Conservation (phyloP, 1,140 invertebrate species). For the Trigoniulus corallinus region DNA sequence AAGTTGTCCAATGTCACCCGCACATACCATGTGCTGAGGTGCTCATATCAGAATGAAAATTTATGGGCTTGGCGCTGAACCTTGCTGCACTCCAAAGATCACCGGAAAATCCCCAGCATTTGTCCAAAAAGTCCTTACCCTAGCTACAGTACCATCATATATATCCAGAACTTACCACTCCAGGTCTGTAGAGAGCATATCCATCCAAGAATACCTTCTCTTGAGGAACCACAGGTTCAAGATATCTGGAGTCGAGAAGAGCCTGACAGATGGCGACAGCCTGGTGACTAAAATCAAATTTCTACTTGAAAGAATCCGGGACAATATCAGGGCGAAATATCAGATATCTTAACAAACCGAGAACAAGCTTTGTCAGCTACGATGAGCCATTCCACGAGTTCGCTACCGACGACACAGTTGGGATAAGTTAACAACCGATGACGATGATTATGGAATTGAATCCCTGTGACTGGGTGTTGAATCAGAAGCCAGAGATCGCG, state of each 20-base stretch:
- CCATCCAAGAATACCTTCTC: slow-evolving; percentile 37
- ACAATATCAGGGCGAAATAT: slow-evolving; percentile 2
- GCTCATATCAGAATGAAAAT: background rate
- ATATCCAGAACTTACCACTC: slow-evolving; percentile 11
- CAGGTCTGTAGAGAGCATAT: slow-evolving; percentile 37
- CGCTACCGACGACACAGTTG: slow-evolving; percentile 48
- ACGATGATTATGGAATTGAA: slow-evolving; percentile 43
- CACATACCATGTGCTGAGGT: background rate
- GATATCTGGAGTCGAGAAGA: slow-evolving; percentile 53
- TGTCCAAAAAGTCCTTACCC: too few relatives aligned
- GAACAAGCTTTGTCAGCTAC: too few relatives aligned
- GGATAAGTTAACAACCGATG: slow-evolving; percentile 45
- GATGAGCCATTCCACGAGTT: slow-evolving; percentile 60
- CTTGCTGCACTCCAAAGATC: too few relatives aligned
- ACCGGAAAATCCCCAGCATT: too few relatives aligned
- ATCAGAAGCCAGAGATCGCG: slow-evolving; percentile 55
- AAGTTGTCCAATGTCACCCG: too few relatives aligned
- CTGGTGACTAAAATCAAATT: slow-evolving; percentile 41
- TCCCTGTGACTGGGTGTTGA: slow-evolving; percentile 36
- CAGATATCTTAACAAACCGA: too few relatives aligned
- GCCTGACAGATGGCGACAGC: slow-evolving; percentile 63
- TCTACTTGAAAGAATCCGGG: background rate
- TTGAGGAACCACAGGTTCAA: slow-evolving; percentile 46
- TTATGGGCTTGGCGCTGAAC: background rate
- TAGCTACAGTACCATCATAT: too few relatives aligned